Evolutionary conservation across 2,113 vertebrate genomes (phyloP).

Genomic region (Nymphicus hollandicus): DNA sequence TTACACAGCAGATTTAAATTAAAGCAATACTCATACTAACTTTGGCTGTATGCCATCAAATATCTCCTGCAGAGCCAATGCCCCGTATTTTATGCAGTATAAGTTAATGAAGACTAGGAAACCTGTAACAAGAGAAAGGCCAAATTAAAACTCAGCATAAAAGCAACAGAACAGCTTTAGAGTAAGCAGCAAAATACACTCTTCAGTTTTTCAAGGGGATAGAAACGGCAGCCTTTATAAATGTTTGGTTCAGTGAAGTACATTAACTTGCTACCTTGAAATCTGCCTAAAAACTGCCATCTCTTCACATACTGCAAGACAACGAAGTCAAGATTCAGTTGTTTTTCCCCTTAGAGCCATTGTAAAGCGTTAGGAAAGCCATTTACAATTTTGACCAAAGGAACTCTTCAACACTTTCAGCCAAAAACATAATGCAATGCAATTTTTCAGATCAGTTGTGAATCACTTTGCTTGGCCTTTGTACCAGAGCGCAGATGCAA

Average conservation of each 20-base stretch:
- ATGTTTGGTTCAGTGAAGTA: not conserved
- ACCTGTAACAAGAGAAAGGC: conserved; percentile 75
- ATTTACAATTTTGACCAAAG: not conserved
- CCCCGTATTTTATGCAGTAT: conserved; percentile 92
- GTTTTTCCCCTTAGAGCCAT: not conserved
- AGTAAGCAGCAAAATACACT: not conserved
- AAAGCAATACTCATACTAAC: conserved; percentile 75
- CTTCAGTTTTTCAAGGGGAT: not conserved
- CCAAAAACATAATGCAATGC: not conserved
- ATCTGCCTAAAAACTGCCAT: not conserved
- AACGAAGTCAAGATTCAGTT: not conserved
- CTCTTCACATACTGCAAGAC: rapidly evolving
- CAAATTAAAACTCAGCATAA: not conserved
- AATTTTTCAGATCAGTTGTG: not conserved
- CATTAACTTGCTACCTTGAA: not conserved
- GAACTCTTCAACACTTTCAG: not conserved
- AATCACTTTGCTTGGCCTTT: not conserved
- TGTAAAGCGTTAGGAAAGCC: not conserved
- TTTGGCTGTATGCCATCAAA: conserved; percentile 98
- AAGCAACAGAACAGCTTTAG: not conserved
- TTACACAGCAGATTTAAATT: not conserved
- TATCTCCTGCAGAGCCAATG: conserved; percentile 93
- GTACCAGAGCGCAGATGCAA: not conserved
- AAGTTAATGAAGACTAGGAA: conserved; percentile 97
- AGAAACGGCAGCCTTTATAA: not conserved